Base-by-base conservation (phyloP, 2,888 invertebrate species). In the Tiliacea aurago region DNA sequence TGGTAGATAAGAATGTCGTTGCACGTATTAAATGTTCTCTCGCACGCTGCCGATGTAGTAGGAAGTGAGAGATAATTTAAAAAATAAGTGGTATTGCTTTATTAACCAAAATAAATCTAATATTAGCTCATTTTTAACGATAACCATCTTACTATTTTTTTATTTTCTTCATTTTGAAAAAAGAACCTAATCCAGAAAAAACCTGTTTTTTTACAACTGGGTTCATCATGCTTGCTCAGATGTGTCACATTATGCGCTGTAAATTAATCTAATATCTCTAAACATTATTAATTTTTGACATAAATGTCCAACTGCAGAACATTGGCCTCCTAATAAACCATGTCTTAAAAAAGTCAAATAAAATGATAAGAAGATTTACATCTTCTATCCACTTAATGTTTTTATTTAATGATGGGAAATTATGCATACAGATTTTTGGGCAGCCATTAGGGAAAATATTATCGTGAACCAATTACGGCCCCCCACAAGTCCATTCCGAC, bases 371-470 rank as follows among this genome's bases (percentile, higher is more conserved):
- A 28, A 58, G 71, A 62, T 53, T 47, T 47, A 81, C 61, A 76
- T 62, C 33, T 45, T 41, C 51, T 15, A 41, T 9, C 28, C 49
- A 59, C 62, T 65, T 82, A 59, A 82, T 82, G 68, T 68, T 65
- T 68, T 33, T 65, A 82, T 72, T 73, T 80, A 80, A 80, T 78
- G 62, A 78, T 78, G 58, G 78, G 62, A 80, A 83, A 80, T 80
- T 83, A 80, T 78, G 47, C 81, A 83, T 68, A 68, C 70, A 81
- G 67, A 70, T 47, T 69, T 82, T 70, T 79, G 61, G 58, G 53
- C 59, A 53, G 55, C 63, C 67, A 56, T 75, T 68, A 62, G 2
- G n/a, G n/a, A 65, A 79, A 75, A 80, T 66, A 75, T 65, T 63
- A 76, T 71, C 55, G 23, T 79, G 67, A 45, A 62, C 61, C 51